phyloP scores from a whole-genome alignment of 2,888 invertebrate species.

The Lamproptera curius region DNA sequence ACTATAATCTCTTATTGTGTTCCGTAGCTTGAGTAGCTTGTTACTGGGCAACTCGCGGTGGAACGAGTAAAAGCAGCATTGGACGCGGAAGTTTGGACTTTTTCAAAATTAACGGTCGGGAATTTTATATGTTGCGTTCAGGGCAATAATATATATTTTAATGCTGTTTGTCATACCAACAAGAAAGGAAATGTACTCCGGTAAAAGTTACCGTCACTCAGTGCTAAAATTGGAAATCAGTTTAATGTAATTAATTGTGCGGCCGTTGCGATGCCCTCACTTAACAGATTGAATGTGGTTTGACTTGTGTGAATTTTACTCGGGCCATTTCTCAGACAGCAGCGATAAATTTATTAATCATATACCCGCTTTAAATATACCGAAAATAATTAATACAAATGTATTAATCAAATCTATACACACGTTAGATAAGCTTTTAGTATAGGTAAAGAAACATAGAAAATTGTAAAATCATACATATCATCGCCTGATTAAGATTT shows the following conservation, averaged over 20 bases:
- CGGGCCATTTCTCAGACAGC: too few species aligned
- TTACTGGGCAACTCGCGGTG: slow-evolving; percentile 26
- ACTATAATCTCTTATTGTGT: slow-evolving; percentile 57
- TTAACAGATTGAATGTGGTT: neutral
- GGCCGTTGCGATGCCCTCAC: neutral
- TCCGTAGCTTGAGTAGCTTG: slow-evolving; percentile 38
- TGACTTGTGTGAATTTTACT: too few species aligned
- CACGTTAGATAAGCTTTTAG: too few species aligned
- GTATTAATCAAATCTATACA: too few species aligned
- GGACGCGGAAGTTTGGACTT: slow-evolving; percentile 27
- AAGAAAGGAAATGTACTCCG: slow-evolving; percentile 9
- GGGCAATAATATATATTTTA: slow-evolving; percentile 8
- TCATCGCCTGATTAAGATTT: slow-evolving; percentile 43
- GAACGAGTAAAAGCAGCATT: slow-evolving; percentile 38
- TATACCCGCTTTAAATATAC: too few species aligned
- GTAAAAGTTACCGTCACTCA: slow-evolving; percentile 19
- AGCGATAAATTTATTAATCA: too few species aligned
- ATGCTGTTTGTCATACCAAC: slow-evolving; percentile 6
- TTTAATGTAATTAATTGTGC: slow-evolving; percentile 4
- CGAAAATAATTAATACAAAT: too few species aligned
- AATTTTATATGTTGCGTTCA: slow-evolving; percentile 14
- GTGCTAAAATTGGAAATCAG: slow-evolving; percentile 11
- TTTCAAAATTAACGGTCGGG: slow-evolving; percentile 7
- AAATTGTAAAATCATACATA: slow-evolving; percentile 40
- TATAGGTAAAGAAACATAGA: too few species aligned